Evolutionary conservation across 2,797 vertebrate genomes (phyloP).

Genomic region (Ambastaia sidthimunki): DNA sequence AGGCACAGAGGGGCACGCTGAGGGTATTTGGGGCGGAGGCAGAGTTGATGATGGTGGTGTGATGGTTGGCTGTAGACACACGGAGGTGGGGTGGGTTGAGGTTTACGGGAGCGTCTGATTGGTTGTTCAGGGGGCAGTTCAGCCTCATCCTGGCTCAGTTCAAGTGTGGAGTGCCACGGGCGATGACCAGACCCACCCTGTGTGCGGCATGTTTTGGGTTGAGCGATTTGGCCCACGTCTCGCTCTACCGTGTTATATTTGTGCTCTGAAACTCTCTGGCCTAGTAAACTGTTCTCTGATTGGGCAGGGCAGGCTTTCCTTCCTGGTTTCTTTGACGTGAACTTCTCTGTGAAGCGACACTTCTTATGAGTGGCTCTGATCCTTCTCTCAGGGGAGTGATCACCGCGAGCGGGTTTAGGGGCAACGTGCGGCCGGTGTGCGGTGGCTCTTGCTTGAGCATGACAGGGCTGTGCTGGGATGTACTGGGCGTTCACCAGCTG

Average conservation of each 20-base stretch:
- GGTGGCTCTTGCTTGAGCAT: slow-evolving; percentile 64
- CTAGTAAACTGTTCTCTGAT: slow-evolving; percentile 84
- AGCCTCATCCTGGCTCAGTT: slow-evolving; percentile 82
- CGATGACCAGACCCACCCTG: slow-evolving; percentile 65
- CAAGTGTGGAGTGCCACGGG: slow-evolving; percentile 81
- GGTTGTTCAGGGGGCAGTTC: slow-evolving; percentile 63
- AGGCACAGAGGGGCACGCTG: slow-evolving; percentile 63
- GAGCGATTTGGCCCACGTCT: slow-evolving; percentile 70
- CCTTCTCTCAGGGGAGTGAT: slow-evolving; percentile 72
- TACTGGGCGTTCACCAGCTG: slow-evolving; percentile 84
- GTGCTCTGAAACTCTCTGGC: slow-evolving; percentile 70
- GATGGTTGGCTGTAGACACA: slow-evolving; percentile 53
- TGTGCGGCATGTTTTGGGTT: slow-evolving; percentile 67
- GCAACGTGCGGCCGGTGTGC: slow-evolving; percentile 58
- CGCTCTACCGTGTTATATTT: slow-evolving; percentile 81
- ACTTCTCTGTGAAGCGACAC: slow-evolving; percentile 77
- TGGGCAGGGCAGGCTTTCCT: slow-evolving; percentile 83
- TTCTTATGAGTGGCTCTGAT: slow-evolving; percentile 73
- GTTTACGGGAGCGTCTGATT: slow-evolving; percentile 63
- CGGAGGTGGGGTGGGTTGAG: slow-evolving; percentile 58
- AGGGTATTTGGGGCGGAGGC: slow-evolving; percentile 66
- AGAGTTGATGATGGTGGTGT: slow-evolving; percentile 57
- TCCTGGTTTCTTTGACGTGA: slow-evolving; percentile 69
- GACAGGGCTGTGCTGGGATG: slow-evolving; percentile 80
- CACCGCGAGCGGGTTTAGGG: slow-evolving; percentile 63